Evolutionary conservation across 2,888 invertebrate species (phyloP).

Genomic region (Melanophora roralis): DNA sequence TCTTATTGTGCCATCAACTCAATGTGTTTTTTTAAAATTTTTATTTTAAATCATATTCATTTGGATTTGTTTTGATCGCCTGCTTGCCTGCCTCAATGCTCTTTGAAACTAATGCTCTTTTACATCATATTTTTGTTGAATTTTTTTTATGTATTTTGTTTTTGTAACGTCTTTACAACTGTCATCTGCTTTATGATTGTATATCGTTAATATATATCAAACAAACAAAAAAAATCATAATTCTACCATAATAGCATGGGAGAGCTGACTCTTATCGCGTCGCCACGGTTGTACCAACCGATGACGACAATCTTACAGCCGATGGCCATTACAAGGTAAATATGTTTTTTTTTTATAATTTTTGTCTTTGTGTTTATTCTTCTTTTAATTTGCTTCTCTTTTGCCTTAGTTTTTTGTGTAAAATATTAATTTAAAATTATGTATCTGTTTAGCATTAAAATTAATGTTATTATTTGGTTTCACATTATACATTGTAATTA

Average conservation of each 20-base stretch:
- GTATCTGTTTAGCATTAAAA: neutral
- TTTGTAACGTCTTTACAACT: slow-evolving; percentile 35
- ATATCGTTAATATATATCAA: neutral
- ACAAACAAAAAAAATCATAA: neutral
- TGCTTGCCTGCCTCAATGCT: neutral
- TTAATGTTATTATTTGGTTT: neutral
- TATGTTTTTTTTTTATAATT: slow-evolving; percentile 4
- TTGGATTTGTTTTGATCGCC: slow-evolving; percentile 19
- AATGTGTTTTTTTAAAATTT: neutral
- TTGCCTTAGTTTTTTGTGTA: neutral
- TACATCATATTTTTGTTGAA: slow-evolving; percentile 12
- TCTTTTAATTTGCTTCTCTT: neutral
- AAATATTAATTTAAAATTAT: neutral
- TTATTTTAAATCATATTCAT: neutral
- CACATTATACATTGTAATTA: slow-evolving; percentile 2
- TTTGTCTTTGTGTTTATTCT: slow-evolving; percentile 8
- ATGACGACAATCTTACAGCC: slow-evolving; percentile 97
- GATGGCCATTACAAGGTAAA: slow-evolving; percentile 94
- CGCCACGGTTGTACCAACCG: slow-evolving; percentile 93
- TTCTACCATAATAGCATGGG: slow-evolving; percentile 84
- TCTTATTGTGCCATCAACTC: slow-evolving; percentile 40
- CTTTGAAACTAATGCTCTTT: neutral
- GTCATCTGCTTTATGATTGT: slow-evolving; percentile 31
- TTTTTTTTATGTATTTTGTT: slow-evolving; percentile 29
- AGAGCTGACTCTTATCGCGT: slow-evolving; percentile 98